Percentiles rank a stretch among this genome's conserved stretches.
These are phyloP conservation scores for Nilaparvata lugens DNA, from an alignment of 1,140 invertebrate genomes.

Conservation along the genomic window DNA sequence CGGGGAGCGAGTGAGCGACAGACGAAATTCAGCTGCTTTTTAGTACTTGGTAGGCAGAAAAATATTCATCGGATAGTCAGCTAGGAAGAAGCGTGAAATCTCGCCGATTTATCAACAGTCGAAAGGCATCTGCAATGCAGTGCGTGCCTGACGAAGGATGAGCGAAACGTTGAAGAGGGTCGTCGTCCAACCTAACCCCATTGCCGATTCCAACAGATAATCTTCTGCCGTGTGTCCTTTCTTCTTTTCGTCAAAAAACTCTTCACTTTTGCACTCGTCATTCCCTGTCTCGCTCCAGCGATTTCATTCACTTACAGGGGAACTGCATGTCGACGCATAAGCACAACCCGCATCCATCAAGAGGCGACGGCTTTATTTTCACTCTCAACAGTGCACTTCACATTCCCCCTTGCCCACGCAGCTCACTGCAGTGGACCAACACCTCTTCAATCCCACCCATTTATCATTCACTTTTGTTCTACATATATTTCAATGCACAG, in stretches of 20 bases:
- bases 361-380: not conserved
- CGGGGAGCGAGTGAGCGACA: too few relatives aligned
- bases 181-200: not conserved
- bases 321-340: slow-evolving; percentile 1
- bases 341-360: not conserved
- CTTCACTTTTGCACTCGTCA: too few relatives aligned
- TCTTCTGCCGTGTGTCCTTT: too few relatives aligned
- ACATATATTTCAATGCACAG: too few relatives aligned
- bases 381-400: not conserved
- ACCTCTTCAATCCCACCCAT: too few relatives aligned
- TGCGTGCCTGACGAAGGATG: not conserved
- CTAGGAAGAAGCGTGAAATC: not conserved
- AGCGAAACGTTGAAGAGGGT: not conserved
- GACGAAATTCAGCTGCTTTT: too few relatives aligned
- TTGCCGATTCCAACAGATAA: too few relatives aligned
- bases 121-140: slow-evolving; percentile 3
- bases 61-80: not conserved
- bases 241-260: too few relatives aligned
- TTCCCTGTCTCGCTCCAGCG: not conserved
- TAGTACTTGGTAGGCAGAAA: too few relatives aligned
- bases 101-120: slow-evolving; percentile 3
- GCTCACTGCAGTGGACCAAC: too few relatives aligned
- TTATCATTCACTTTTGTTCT: too few relatives aligned
- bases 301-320: slow-evolving; percentile 1
- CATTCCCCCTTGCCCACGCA: too few relatives aligned